Evolutionary conservation across 2,888 invertebrate genomes (phyloP), one percentile per base, ranked within the genome.

Genomic region (Parapristionchus giblindavisi): DNA sequence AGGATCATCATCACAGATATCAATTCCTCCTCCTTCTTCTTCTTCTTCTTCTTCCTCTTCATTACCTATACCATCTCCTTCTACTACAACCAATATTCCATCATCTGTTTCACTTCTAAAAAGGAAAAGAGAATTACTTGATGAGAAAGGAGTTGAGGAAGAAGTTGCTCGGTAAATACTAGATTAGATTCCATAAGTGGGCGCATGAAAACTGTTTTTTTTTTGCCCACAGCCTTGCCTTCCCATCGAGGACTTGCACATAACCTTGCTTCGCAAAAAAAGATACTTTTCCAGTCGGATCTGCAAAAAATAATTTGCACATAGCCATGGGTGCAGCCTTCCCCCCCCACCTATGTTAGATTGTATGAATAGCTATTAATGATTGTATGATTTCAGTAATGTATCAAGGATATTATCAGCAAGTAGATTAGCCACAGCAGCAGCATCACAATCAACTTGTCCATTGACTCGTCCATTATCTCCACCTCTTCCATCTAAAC

Each of bases 81-180:
- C 48, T 14, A 11, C 48, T 21, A 14, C 48, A 48, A 48, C 48
- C 48, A 21, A 11, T 14, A 48, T 48, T 48, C 48, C 48, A 48
- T 21, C 48, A 21, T 14, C 48, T 48, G 58, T 11, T 17, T 58
- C n/a, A n/a, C 34, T 52, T n/a, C 52, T 58, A 29, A 71, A 71
- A 32, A 58, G 61, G 21, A 73, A 61, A 61, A n/a, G 61, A 43
- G 73, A 73, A 24, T n/a, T 40, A 17, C 29, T 73, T 2, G 73
- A 73, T 48, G 73, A 73, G 38, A 29, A 61, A 38, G 73, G 73
- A 32, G 60, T 73, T 17, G 73, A 73, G 32, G 73, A 73, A n/a
- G 73, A 73, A 73, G 73, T 73, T 48, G 73, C 73, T 14, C 60
- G 73, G 73, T 73, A 68, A 34, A 1, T 34, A 36, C 34, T 61